These are phyloP conservation scores for Drosophila sulfurigaster DNA, from an alignment of 1,140 invertebrate species.

Conservation along the genomic window DNA sequence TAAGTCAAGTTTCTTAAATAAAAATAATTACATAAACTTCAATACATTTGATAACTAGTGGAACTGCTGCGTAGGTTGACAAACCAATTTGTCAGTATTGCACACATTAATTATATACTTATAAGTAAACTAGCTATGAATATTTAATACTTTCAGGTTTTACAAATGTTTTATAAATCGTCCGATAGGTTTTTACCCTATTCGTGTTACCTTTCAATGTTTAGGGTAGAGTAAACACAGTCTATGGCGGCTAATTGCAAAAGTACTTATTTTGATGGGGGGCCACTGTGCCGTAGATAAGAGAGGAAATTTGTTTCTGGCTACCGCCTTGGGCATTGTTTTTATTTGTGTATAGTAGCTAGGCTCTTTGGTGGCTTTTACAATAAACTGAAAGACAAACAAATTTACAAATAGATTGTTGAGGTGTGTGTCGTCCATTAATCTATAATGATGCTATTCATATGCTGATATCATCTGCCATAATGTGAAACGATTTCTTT, in stretches of 20 bases:
- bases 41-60: neutral
- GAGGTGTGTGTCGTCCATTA: slow-evolving; percentile 39
- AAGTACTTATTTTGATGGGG: slow-evolving; percentile 60
- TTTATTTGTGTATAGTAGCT: slow-evolving; percentile 18
- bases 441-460: slow-evolving; percentile 51
- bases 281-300: slow-evolving; percentile 51
- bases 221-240: slow-evolving; percentile 46
- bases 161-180: too few relatives aligned
- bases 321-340: slow-evolving; percentile 31
- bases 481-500: slow-evolving; percentile 49
- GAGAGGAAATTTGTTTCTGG: slow-evolving; percentile 69
- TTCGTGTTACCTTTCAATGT: neutral
- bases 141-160: too few relatives aligned
- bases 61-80: neutral
- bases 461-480: slow-evolving; percentile 53
- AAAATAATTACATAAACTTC: neutral
- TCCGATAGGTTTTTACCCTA: too few relatives aligned
- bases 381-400: slow-evolving; percentile 54
- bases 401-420: slow-evolving; percentile 37
- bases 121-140: too few relatives aligned
- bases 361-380: slow-evolving; percentile 28
- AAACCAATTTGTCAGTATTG: neutral
- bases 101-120: too few relatives aligned
- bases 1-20: neutral
- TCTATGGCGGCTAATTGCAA: slow-evolving; percentile 68